phyloP scores from a whole-genome alignment of 2,113 vertebrate species.

The Chascanopsetta lugubris region DNA sequence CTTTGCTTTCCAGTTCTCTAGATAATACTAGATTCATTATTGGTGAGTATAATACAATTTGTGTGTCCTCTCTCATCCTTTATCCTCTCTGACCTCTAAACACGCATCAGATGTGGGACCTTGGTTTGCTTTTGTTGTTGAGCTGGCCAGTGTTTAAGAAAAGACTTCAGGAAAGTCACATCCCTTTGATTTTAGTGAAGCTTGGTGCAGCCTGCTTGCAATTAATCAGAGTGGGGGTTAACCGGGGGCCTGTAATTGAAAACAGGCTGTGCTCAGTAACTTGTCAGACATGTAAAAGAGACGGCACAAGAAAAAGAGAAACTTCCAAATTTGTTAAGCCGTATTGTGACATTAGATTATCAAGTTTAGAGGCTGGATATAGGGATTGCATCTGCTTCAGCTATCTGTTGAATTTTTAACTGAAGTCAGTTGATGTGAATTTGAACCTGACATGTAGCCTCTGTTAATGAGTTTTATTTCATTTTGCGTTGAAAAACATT shows the following conservation, averaged over 20 bases:
- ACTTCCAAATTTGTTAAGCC: neutral
- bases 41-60: neutral
- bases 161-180: constrained; percentile 43
- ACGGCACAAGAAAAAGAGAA: neutral
- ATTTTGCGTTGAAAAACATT: neutral
- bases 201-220: constrained; percentile 53
- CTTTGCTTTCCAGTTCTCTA: neutral
- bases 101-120: constrained; percentile 66
- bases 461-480: neutral
- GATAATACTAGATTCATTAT: neutral
- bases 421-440: neutral
- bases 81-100: constrained; percentile 46
- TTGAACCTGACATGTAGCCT: neutral
- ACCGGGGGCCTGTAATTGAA: constrained; percentile 67
- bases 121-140: constrained; percentile 33
- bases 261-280: constrained; percentile 53
- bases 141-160: constrained; percentile 37
- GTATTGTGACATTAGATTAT: neutral
- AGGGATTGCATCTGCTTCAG: no score
- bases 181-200: constrained; percentile 60
- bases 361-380: no score
- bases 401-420: neutral
- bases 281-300: constrained; percentile 20
- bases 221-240: constrained; percentile 64
- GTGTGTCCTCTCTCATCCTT: constrained; percentile 3